A percentile compares a stretch with the other conserved stretches of the same genome.
These are phyloP conservation scores for Caerostris darwini DNA, from an alignment of 1,140 invertebrate genomes.

Conservation along the genomic window DNA sequence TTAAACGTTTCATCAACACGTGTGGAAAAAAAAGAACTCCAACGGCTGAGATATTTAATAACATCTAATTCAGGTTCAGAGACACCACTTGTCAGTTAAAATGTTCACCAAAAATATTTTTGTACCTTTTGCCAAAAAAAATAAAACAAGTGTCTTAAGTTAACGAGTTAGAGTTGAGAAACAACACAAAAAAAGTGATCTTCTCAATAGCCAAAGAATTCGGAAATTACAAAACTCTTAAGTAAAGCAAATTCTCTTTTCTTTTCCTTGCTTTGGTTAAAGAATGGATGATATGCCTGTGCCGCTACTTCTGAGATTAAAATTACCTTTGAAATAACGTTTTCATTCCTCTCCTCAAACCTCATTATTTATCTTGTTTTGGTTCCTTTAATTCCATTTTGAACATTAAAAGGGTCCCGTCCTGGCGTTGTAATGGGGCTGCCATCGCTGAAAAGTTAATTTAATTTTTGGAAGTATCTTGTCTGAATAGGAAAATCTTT, in stretches of 20 bases:
- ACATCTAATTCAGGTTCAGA: no score
- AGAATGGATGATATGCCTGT: not conserved
- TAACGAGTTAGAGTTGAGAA: no score
- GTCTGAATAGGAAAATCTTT: constrained; percentile 1
- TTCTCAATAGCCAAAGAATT: no score
- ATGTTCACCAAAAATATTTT: no score
- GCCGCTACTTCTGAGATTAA: constrained; percentile 59
- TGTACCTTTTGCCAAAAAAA: not conserved
- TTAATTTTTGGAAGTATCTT: constrained; percentile 58
- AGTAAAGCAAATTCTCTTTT: not conserved
- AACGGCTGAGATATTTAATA: no score
- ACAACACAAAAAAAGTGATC: no score
- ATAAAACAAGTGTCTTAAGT: no score
- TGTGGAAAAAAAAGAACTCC: no score
- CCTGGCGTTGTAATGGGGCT: not conserved
- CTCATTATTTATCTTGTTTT: constrained; percentile 65
- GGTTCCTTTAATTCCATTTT: constrained; percentile 68
- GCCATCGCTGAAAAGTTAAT: constrained; percentile 44
- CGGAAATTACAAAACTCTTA: not conserved
- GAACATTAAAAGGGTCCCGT: constrained; percentile 59
- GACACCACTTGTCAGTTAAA: not conserved
- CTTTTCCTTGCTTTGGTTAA: constrained; percentile 12
- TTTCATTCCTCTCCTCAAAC: constrained; percentile 56
- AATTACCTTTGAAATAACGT: constrained; percentile 59
- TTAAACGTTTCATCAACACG: not conserved